phyloP scores from a whole-genome alignment of 2,797 vertebrate genomes.

The Liasis olivaceus region DNA sequence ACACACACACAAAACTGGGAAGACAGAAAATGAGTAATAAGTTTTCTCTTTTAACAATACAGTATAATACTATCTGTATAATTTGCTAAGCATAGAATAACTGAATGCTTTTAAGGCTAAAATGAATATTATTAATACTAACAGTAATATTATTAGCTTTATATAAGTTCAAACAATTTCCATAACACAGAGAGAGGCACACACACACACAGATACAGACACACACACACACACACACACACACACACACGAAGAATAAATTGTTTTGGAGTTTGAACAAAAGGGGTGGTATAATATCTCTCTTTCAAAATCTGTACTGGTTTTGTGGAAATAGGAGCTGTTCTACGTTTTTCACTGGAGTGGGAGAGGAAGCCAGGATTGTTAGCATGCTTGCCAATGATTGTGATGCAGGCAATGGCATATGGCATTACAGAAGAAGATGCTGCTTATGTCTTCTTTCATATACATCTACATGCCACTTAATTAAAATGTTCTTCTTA shows the following conservation, averaged over 20 bases:
- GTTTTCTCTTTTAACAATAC: neutral
- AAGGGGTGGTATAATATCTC: neutral
- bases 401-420: neutral
- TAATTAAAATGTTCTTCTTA: neutral
- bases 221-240: too few species aligned
- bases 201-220: fast-evolving
- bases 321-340: neutral
- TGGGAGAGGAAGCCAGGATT: neutral
- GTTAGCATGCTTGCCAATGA: neutral
- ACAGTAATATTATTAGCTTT: neutral
- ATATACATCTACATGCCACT: neutral
- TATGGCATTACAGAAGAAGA: neutral
- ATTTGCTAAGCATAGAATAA: neutral
- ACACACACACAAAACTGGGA: neutral
- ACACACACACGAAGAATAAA: neutral
- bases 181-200: neutral
- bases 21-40: neutral
- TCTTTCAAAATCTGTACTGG: neutral
- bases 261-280: neutral
- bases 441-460: neutral
- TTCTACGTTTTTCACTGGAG: neutral
- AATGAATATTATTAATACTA: neutral
- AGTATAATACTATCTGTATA: neutral
- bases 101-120: neutral
- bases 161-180: neutral